phyloP scores from a whole-genome alignment of 1,140 invertebrate genomes.

The Oedothorax gibbosus region DNA sequence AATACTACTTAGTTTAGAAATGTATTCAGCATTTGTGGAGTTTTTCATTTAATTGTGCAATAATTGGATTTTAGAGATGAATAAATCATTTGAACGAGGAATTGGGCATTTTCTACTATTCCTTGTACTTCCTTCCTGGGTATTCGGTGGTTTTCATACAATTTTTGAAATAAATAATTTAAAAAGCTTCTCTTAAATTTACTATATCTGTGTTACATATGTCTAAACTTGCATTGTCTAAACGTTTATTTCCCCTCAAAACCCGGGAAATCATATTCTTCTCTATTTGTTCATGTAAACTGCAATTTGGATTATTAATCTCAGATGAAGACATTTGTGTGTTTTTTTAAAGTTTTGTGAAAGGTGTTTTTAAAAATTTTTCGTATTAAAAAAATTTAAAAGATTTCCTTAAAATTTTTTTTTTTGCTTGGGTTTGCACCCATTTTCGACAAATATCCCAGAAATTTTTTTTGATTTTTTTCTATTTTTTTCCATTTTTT shows the following conservation, averaged over 20 bases:
- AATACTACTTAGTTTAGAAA: conserved; percentile 7
- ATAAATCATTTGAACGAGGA: not conserved
- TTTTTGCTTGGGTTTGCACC: not conserved
- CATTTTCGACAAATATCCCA: not conserved
- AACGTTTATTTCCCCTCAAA: not conserved
- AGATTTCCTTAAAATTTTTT: too few relatives aligned
- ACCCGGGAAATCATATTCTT: not conserved
- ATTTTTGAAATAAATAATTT: not conserved
- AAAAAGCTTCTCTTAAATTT: too few relatives aligned
- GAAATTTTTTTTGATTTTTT: not conserved
- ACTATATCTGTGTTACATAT: not conserved
- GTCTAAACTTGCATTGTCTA: not conserved
- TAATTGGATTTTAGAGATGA: not conserved
- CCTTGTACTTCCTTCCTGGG: not conserved
- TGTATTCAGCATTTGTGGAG: too few relatives aligned
- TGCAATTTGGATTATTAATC: not conserved
- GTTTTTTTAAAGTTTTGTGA: not conserved
- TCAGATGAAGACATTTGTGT: not conserved
- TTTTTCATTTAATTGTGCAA: too few relatives aligned
- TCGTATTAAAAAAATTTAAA: not conserved
- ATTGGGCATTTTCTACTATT: conserved; percentile 14
- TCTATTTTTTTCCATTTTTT: not conserved
- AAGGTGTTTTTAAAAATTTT: not conserved
- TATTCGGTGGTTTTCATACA: not conserved
- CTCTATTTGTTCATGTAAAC: conserved; percentile 2